A percentile compares a stretch with the other conserved stretches of the same genome.
These are phyloP conservation scores for Drosophila pruinosa DNA, from an alignment of 1,140 invertebrate species.

Conservation along the genomic window DNA sequence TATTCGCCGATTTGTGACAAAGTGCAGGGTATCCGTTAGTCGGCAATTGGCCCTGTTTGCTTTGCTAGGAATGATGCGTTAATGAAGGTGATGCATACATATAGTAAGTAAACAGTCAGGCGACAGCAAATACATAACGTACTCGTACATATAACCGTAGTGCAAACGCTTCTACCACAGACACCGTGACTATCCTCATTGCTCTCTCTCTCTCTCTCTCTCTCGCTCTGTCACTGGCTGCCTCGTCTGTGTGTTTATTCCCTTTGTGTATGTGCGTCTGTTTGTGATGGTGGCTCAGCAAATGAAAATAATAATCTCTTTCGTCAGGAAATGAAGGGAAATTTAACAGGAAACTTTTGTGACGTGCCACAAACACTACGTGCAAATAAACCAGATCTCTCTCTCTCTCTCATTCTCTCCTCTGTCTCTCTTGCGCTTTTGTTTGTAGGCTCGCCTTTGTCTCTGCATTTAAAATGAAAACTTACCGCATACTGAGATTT, in stretches of 20 bases:
- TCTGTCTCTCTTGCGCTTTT: not conserved
- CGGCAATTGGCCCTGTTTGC: not conserved
- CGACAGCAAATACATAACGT: constrained; percentile 59
- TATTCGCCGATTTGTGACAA: too few species aligned
- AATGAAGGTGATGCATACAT: constrained; percentile 58
- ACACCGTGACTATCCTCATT: not conserved
- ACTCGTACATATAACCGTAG: constrained; percentile 47
- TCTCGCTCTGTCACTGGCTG: not conserved
- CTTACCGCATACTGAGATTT: constrained; percentile 2
- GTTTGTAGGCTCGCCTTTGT: constrained; percentile 5
- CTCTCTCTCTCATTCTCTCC: not conserved
- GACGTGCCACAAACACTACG: constrained; percentile 72
- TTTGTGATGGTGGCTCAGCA: constrained; percentile 59
- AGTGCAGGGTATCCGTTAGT: not conserved
- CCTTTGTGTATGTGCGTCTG: constrained; percentile 3
- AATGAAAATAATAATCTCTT: constrained; percentile 81
- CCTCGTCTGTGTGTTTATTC: constrained; percentile 7
- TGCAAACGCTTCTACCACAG: constrained; percentile 18
- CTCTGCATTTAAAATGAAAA: constrained; percentile 56
- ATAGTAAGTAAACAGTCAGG: constrained; percentile 55
- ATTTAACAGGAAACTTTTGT: constrained; percentile 79
- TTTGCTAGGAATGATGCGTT: constrained; percentile 64
- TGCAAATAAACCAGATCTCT: constrained; percentile 48
- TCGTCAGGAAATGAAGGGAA: constrained; percentile 76
- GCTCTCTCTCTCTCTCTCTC: not conserved